phyloP scores from a whole-genome alignment of 2,888 invertebrate species.

The Oligia fasciuncula region DNA sequence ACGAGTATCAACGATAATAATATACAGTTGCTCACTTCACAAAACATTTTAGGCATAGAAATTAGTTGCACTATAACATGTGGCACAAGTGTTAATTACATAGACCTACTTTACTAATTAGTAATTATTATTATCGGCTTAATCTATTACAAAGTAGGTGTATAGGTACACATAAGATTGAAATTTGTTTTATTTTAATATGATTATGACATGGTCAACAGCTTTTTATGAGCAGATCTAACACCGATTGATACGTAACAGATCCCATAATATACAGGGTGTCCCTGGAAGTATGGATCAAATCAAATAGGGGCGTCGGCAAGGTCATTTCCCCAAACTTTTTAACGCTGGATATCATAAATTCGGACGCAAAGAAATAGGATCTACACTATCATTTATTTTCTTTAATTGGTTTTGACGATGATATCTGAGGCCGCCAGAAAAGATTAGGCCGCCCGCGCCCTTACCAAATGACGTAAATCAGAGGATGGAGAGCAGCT shows the following conservation, averaged over 20 bases:
- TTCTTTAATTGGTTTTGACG: not conserved
- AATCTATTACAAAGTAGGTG: not conserved
- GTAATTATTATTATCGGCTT: conserved; percentile 2
- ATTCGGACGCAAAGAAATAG: not conserved
- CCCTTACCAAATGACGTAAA: not conserved
- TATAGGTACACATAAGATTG: not conserved
- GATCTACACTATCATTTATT: not conserved
- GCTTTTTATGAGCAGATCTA: conserved; percentile 5
- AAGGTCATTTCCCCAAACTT: too few relatives aligned
- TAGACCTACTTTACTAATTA: not conserved
- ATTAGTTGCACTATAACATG: not conserved
- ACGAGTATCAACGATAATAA: not conserved
- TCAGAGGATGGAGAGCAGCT: not conserved
- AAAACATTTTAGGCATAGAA: conserved; percentile 4
- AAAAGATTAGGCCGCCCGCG: conserved; percentile 18
- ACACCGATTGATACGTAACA: conserved; percentile 24
- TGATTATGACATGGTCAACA: conserved; percentile 15
- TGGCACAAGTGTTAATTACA: not conserved
- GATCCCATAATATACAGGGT: not conserved
- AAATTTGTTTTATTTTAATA: conserved; percentile 2
- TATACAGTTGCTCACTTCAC: not conserved
- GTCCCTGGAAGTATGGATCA: too few relatives aligned
- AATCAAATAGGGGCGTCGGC: too few relatives aligned
- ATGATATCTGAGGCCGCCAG: not conserved
- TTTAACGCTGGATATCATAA: not conserved